Evolutionary conservation across 2,797 vertebrate species (phyloP).

Genomic region (Vipera latastei): DNA sequence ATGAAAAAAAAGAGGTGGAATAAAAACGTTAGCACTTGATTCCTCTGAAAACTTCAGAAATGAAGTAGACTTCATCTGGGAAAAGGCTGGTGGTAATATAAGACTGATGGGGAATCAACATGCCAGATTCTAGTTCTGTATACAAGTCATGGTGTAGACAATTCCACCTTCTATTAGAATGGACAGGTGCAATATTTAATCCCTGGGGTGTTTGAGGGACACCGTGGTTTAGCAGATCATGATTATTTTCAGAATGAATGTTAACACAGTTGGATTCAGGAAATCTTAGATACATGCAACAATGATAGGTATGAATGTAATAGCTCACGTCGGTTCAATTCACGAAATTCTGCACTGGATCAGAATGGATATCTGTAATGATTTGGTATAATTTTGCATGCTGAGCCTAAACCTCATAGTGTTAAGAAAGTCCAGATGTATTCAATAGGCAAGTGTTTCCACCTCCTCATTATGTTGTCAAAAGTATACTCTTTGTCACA

Average conservation of each 20-base stretch:
- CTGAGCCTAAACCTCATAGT: background rate
- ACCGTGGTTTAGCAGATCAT: background rate
- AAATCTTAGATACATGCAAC: background rate
- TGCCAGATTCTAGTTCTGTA: background rate
- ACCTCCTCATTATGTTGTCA: background rate
- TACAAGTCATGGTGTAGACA: background rate
- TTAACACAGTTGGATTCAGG: background rate
- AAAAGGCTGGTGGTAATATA: background rate
- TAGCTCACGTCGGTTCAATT: background rate
- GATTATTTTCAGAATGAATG: background rate
- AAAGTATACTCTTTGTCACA: background rate
- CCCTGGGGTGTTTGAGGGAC: background rate
- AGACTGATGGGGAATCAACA: background rate
- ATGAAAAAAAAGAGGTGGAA: background rate
- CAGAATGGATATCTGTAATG: background rate
- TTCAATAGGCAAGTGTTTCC: background rate
- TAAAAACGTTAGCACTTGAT: background rate
- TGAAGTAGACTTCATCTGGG: background rate
- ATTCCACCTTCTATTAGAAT: background rate
- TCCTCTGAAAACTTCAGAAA: background rate
- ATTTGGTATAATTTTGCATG: background rate
- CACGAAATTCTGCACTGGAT: background rate
- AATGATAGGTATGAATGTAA: background rate
- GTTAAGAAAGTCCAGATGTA: background rate
- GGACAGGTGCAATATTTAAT: background rate